Conservation (phyloP, 2,888 invertebrate species). For the Myathropa florea region DNA sequence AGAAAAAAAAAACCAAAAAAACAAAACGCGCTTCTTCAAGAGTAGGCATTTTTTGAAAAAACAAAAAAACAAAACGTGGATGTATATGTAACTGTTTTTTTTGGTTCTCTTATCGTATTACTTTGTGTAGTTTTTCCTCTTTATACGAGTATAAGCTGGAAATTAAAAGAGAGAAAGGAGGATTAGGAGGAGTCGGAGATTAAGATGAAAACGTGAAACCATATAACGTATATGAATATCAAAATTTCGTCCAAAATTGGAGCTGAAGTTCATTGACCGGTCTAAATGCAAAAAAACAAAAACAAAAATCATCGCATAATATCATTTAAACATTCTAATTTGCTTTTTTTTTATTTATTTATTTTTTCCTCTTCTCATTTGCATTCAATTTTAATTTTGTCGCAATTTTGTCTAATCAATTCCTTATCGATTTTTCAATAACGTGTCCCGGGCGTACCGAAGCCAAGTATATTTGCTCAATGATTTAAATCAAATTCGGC, state of each 20-base stretch:
- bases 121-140: constrained; percentile 69
- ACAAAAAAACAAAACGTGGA: constrained; percentile 17
- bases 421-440: not conserved
- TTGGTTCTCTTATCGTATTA: constrained; percentile 9
- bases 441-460: too few relatives aligned
- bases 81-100: constrained; percentile 14
- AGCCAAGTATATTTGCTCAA: not conserved
- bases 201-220: constrained; percentile 73
- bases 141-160: constrained; percentile 63
- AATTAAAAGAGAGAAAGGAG: constrained; percentile 15
- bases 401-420: not conserved
- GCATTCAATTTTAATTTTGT: not conserved
- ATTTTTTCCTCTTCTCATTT: not conserved
- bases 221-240: constrained; percentile 79
- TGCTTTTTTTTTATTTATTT: not conserved
- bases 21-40: constrained; percentile 10
- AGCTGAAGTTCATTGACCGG: constrained; percentile 72
- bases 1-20: not conserved
- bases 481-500: not conserved
- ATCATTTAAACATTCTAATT: not conserved
- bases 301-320: constrained; percentile 23
- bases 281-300: constrained; percentile 55
- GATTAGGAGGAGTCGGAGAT: constrained; percentile 12
- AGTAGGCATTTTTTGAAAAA: constrained; percentile 28
- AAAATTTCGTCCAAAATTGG: constrained; percentile 80